Evolutionary conservation across 2,888 invertebrate species (phyloP).

Genomic region (Drosophila anomelani): DNA sequence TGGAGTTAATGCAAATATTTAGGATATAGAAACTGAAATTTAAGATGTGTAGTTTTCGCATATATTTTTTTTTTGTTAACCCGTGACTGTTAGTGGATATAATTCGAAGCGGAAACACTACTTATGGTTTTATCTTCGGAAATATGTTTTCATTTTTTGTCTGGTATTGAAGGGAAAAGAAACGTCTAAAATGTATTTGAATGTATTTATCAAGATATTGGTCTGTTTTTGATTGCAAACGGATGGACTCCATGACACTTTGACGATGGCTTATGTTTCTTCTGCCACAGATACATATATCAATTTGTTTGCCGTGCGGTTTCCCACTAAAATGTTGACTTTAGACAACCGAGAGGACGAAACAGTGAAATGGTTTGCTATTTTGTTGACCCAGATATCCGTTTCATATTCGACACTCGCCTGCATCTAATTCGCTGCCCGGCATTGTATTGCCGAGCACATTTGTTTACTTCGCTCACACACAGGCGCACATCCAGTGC

Average conservation of each 20-base stretch:
- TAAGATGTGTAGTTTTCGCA: neutral
- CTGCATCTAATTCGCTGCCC: constrained; percentile 51
- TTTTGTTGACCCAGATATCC: constrained; percentile 45
- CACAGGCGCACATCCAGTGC: constrained; percentile 21
- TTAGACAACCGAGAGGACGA: constrained; percentile 3
- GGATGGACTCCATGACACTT: neutral
- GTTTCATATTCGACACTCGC: constrained; percentile 30
- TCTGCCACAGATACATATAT: constrained; percentile 2
- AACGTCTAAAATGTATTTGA: neutral
- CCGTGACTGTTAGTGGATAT: neutral
- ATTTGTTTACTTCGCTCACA: constrained; percentile 48
- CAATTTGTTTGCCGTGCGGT: neutral
- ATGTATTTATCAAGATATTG: neutral
- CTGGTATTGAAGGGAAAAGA: neutral
- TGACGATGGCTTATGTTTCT: neutral
- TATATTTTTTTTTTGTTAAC: neutral
- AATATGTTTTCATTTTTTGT: neutral
- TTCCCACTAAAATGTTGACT: constrained; percentile 21
- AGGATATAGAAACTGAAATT: too few species aligned
- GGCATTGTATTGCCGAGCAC: constrained; percentile 37
- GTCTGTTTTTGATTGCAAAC: neutral
- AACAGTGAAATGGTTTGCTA: constrained; percentile 17
- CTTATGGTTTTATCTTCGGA: neutral
- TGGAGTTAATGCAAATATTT: too few species aligned
- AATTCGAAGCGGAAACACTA: neutral